Conservation (phyloP, 92 coral and sea anemone genomes). For the Siderastrea siderea region DNA sequence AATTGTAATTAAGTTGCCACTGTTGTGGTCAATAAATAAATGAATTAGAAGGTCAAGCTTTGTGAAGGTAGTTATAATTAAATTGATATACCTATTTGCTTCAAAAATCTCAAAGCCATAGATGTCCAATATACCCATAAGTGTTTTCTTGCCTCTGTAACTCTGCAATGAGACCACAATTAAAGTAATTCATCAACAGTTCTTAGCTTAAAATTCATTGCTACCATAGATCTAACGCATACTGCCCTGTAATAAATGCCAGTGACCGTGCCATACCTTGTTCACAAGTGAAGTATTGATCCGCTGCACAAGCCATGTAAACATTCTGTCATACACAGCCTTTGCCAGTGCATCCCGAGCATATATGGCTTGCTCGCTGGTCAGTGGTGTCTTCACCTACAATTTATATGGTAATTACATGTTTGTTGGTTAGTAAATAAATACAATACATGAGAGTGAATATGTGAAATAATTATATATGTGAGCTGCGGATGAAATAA, state of each 20-base stretch:
- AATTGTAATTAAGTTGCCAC: no score
- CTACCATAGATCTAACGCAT: neutral
- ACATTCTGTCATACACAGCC: slow-evolving; percentile 96
- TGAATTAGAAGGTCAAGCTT: neutral
- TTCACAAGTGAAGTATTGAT: slow-evolving; percentile 89
- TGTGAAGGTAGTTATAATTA: neutral
- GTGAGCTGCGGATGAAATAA: no score
- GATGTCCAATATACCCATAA: slow-evolving; percentile 97
- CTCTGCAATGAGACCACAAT: slow-evolving; percentile 53
- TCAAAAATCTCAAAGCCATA: slow-evolving; percentile 99
- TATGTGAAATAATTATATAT: no score
- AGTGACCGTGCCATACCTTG: slow-evolving; percentile 41
- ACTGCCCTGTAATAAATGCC: neutral
- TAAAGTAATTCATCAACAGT: no score
- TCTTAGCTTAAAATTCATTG: no score
- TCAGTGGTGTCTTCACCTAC: slow-evolving; percentile 89
- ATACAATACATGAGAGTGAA: no score
- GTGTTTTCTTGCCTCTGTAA: slow-evolving; percentile 82
- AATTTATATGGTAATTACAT: no score
- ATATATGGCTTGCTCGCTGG: slow-evolving; percentile 95
- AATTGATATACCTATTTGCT: slow-evolving; percentile 81
- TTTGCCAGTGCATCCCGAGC: slow-evolving; percentile 99
- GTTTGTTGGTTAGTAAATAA: no score
- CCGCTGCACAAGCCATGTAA: slow-evolving; percentile 91
- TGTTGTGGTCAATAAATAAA: neutral